Base-by-base conservation (phyloP, 2,113 vertebrate species). In the Cranoglanis bouderius region DNA sequence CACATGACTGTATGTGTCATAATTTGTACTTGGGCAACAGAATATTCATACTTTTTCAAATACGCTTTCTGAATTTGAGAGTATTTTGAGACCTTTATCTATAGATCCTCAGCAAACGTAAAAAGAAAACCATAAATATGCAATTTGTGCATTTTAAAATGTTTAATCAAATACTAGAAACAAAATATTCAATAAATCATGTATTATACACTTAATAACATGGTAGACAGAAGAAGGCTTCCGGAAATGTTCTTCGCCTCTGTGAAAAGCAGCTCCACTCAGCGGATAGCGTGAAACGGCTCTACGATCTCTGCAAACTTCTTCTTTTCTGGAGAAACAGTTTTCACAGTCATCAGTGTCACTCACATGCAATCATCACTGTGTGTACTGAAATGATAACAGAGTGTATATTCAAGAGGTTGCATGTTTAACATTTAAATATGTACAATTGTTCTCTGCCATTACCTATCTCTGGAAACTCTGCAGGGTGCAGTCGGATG, bases 231-330 rank as follows among this genome's bases (percentile, higher is more conserved):
- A 85, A 24, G 61, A 61, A 46, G 75, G 7, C 53, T 75, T 89
- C 21, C 82, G 74, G 51, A 55, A 0, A 32, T 86, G 85, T 49
- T 78, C 82, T 88, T 82, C 87, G 16, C 13, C 40, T 21, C 61
- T 46, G 75, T 59, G 51, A 32, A 57, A 13, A 46, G 14, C 13
- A 24, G 29, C 24, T 46, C 85, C n/a, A 85, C 87, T 98, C 95
- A 99, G 92, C 96, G 97, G n/a, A 98, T 0, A 0, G 98, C 97
- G 89, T 91, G 0, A 91, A 98, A 99, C 3, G 96, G 92, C 91
- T 99, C 97, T 77, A 96, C 55, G 38, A 98, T 92, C 87, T 98
- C 96, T 43, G 95, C 94, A 32, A 96, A 94, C 4, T 88, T 97
- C 92, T 89, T 98, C 92, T 94, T 97, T 1, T 97, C 98, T 99